Conservation (phyloP, 2,113 vertebrate species). For the Orientallactaga bullata region DNA sequence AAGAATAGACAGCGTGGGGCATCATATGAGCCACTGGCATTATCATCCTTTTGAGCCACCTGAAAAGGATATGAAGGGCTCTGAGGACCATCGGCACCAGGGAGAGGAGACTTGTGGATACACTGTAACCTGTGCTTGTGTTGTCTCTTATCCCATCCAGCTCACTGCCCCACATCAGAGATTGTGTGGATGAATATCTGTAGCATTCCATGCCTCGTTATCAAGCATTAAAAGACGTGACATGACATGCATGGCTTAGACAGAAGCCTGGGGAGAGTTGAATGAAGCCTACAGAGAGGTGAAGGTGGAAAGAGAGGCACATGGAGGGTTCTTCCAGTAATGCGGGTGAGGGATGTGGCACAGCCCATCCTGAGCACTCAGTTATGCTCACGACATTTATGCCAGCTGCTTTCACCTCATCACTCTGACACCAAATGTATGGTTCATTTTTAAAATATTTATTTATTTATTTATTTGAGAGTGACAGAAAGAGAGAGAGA, state of each 20-base stretch:
- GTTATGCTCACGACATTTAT: fast-evolving
- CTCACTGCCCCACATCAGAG: background rate
- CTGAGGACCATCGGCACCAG: too few relatives aligned
- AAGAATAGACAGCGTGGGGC: too few relatives aligned
- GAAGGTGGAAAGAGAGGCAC: background rate
- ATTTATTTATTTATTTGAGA: too few relatives aligned
- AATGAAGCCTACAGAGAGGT: background rate
- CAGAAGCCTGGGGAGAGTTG: background rate
- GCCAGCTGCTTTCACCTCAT: background rate
- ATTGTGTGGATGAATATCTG: fast-evolving
- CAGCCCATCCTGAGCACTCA: background rate
- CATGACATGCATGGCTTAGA: fast-evolving
- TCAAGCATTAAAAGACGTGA: background rate
- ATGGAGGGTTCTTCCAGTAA: fast-evolving
- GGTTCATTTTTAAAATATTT: too few relatives aligned
- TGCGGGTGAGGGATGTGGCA: fast-evolving
- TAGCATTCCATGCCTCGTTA: fast-evolving
- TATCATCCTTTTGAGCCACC: background rate
- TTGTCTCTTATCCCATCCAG: background rate
- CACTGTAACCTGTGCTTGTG: background rate
- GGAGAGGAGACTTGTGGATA: fast-evolving
- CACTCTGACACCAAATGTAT: background rate
- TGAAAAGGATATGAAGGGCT: background rate
- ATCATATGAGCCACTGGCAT: background rate
- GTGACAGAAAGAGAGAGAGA: too few relatives aligned